A percentile compares a stretch with the other conserved stretches of the same genome.
Conservation (phyloP, 1,140 invertebrate genomes). For the Brachionus calyciflorus region DNA sequence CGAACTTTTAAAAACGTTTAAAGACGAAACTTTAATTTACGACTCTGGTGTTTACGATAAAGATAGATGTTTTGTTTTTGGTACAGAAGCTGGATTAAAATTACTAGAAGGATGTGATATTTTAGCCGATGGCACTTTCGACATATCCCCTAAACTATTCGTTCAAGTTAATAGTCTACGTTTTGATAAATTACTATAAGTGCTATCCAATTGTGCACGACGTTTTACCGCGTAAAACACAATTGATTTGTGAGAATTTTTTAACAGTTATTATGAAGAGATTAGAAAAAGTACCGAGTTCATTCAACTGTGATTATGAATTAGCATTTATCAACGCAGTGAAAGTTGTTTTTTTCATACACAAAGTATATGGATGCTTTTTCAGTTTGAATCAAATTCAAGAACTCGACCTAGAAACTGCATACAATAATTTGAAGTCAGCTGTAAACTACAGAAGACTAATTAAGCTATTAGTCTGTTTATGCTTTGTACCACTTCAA, state of each 20-base stretch:
- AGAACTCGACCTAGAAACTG: neutral
- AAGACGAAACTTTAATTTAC: neutral
- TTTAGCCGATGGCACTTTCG: neutral
- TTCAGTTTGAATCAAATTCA: conserved; percentile 37
- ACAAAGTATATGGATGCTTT: conserved; percentile 1
- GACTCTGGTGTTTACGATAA: neutral
- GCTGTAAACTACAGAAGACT: neutral
- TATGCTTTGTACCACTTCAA: neutral
- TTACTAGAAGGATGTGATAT: too few species aligned
- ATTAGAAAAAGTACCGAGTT: neutral
- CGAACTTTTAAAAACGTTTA: neutral
- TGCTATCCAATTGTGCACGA: neutral
- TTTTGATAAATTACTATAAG: neutral
- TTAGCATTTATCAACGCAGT: neutral
- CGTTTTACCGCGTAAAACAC: conserved; percentile 2
- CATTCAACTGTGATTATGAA: conserved; percentile 29
- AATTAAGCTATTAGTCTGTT: neutral
- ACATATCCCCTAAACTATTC: neutral
- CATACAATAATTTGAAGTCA: neutral
- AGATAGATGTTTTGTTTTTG: neutral
- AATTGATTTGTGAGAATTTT: conserved; percentile 1
- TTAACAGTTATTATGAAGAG: neutral
- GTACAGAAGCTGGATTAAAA: too few species aligned
- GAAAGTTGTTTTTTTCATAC: neutral
- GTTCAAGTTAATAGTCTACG: neutral